Base-by-base conservation (phyloP, 2,797 vertebrate species). In the Coracias cyanogaster region DNA sequence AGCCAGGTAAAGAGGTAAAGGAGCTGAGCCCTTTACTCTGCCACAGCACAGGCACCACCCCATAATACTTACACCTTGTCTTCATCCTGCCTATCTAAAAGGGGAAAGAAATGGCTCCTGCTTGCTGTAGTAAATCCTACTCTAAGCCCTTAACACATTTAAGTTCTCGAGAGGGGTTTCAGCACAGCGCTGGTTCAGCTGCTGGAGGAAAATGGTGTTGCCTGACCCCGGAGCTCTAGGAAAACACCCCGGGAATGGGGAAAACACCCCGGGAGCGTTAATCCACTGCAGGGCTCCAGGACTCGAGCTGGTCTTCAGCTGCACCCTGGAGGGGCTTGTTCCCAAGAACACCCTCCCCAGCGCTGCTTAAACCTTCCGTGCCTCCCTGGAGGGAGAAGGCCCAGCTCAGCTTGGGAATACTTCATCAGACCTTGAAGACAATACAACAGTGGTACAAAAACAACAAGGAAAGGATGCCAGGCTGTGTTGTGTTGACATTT, bases 101-200 rank as follows among this genome's bases (percentile, higher is more conserved):
- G 0, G 0, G 0, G 37, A 12, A 24, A 46, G 9, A 1, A 21
- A 1, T 0, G 13, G 43, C 29, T 91, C 22, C n/a, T 54, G 19
- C 9, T 24, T 13, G 41, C 67, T 52, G 14, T 26, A 39, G 26
- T 1, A 1, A 58, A 28, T 29, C 54, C 60, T 29, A 3, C 22
- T 18, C 37, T 17, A 17, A 86, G 57, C 60, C 79, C 64, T 86
- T 71, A 5, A 11, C 60, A 5, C n/a, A 5, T 8, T 21, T 8
- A 22, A n/a, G 48, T 29, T 78, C 29, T n/a, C 9, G 18, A 4
- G 6, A 3, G 1, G 26, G 24, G 29, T n/a, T 45, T 35, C 20
- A 54, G 28, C 25, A 4, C 7, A 1, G 24, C 45, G 37, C 51
- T 19, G 26, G 45, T 11, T 57, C 57, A 60, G 0, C 45, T 5